phyloP scores from a whole-genome alignment of 1,140 invertebrate species.

The Dinothrombium tinctorium region DNA sequence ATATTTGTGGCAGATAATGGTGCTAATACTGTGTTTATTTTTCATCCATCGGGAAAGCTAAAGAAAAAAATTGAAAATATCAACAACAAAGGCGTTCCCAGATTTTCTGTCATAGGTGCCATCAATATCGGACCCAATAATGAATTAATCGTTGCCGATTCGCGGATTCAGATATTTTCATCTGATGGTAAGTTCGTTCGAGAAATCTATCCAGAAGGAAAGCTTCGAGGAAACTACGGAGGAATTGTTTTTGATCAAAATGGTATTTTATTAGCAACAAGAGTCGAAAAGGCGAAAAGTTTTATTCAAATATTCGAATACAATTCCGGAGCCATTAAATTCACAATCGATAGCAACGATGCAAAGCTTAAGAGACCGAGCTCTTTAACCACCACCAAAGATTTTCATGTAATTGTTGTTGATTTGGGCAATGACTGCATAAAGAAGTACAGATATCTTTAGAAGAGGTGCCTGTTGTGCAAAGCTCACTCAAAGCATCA shows the following conservation, averaged over 20 bases:
- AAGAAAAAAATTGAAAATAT: not conserved
- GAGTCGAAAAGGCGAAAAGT: constrained; percentile 45
- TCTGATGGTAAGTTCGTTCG: constrained; percentile 31
- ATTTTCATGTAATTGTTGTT: constrained; percentile 50
- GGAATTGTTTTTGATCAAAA: constrained; percentile 43
- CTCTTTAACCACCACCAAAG: constrained; percentile 41
- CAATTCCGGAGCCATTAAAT: constrained; percentile 35
- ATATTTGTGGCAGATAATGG: constrained; percentile 68
- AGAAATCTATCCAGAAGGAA: not conserved
- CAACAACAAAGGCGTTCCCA: not conserved
- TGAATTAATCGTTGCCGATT: constrained; percentile 57
- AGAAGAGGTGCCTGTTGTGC: too few relatives aligned
- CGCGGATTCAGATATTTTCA: constrained; percentile 50
- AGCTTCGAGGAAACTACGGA: constrained; percentile 37
- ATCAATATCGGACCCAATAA: constrained; percentile 41
- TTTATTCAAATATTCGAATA: constrained; percentile 47
- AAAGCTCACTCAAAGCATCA: too few relatives aligned
- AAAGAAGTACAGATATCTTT: constrained; percentile 53
- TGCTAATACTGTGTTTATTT: constrained; percentile 51
- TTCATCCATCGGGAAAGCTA: constrained; percentile 47
- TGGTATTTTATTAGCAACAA: constrained; percentile 45
- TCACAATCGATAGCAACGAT: constrained; percentile 51
- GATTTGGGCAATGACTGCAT: constrained; percentile 70
- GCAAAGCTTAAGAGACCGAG: constrained; percentile 52
- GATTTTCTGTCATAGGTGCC: constrained; percentile 33